These are phyloP conservation scores for Sesamia inferens DNA, from an alignment of 2,888 invertebrate species.

Conservation along the genomic window DNA sequence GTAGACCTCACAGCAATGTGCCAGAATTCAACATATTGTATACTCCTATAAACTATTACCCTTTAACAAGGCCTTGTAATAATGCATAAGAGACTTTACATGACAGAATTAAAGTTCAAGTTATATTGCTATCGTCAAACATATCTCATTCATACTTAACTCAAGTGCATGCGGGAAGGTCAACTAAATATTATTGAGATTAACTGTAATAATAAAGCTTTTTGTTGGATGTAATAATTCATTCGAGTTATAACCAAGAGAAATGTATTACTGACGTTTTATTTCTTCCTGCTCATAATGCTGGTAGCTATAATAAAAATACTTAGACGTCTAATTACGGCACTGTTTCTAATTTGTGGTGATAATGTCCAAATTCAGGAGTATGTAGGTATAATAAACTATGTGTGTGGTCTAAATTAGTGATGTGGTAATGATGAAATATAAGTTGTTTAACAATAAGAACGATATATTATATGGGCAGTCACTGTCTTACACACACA, in stretches of 20 bases:
- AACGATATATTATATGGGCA: background rate
- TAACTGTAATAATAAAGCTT: conserved; percentile 53
- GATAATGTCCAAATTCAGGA: conserved; percentile 16
- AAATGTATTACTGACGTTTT: conserved; percentile 34
- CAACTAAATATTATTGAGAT: conserved; percentile 58
- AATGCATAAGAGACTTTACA: background rate
- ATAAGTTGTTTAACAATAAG: background rate
- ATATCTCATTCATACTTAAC: conserved; percentile 43
- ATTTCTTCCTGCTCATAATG: conserved; percentile 13
- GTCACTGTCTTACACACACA: background rate
- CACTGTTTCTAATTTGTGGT: conserved; percentile 31
- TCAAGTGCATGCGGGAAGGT: conserved; percentile 72
- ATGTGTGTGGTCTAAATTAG: background rate
- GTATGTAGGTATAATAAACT: conserved; percentile 7
- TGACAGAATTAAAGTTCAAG: background rate
- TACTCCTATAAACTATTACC: conserved; percentile 17
- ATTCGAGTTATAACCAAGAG: conserved; percentile 32
- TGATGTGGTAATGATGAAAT: background rate
- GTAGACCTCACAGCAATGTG: background rate
- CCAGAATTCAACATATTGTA: conserved; percentile 36
- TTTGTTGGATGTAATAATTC: conserved; percentile 49
- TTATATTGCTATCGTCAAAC: background rate
- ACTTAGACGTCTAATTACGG: conserved; percentile 11
- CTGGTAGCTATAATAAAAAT: conserved; percentile 36
- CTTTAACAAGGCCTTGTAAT: conserved; percentile 29